Evolutionary conservation across 1,140 invertebrate genomes (phyloP).

Genomic region (Campodea augens): DNA sequence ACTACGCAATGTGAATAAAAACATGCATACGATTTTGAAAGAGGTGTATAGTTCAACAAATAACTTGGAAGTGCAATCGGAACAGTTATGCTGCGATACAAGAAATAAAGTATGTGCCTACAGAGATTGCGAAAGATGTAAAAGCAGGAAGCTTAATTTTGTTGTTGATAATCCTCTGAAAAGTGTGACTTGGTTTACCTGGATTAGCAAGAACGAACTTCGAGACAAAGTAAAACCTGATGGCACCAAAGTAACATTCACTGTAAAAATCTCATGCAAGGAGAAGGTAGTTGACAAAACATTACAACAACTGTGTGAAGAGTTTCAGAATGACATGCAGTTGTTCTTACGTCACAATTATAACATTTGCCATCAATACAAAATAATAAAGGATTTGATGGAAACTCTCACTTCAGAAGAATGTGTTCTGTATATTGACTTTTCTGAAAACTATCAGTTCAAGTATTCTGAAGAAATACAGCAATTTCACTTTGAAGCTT

Average conservation of each 20-base stretch:
- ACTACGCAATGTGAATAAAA: no score
- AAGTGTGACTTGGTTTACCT: background rate
- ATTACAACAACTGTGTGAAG: background rate
- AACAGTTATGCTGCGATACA: background rate
- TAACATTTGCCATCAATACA: background rate
- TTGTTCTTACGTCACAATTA: background rate
- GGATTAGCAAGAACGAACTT: background rate
- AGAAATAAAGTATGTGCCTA: background rate
- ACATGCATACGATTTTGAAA: no score
- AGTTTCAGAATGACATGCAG: background rate
- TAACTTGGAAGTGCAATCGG: background rate
- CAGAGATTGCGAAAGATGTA: background rate
- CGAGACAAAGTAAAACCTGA: background rate
- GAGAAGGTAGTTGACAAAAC: background rate
- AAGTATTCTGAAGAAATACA: constrained; percentile 1
- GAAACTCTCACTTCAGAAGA: background rate
- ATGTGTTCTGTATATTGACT: background rate
- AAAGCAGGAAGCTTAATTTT: background rate
- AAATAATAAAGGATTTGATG: background rate
- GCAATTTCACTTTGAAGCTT: background rate
- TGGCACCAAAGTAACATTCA: background rate
- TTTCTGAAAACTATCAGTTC: background rate
- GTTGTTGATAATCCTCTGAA: background rate
- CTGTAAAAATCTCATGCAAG: background rate
- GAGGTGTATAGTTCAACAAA: no score